Evolutionary conservation across 1,140 invertebrate species (phyloP), one percentile per base, ranked within the genome.

Genomic region (Zaprionus nigranus): DNA sequence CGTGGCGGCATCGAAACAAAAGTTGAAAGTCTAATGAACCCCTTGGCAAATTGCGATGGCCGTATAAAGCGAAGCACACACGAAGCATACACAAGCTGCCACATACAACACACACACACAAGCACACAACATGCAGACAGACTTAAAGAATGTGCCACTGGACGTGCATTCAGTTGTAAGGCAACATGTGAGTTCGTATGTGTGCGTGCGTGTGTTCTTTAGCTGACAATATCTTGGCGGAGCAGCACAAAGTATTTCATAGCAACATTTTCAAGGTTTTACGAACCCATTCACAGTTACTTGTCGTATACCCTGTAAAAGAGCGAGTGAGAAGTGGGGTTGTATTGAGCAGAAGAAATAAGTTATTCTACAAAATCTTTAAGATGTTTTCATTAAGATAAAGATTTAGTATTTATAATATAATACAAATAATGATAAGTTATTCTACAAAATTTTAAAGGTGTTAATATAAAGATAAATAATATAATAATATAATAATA

Each of bases 1-100:
- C 60, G 69, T 56, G 81, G 74, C 54, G 36, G 61, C 71, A 74
- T 38, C 26, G 60, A 74, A 61, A 74, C 71, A 74, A 74, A 74
- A 64, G 63, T 71, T 76, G 79, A 75, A 85, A 78, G 82, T 86
- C 79, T 85, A 86, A 86, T 85, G 82, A 86, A 85, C 82, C 82
- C 79, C 84, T 82, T 75, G 75, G 79, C 79, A 53, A 71, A 76
- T 60, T 65, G 69, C 69, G 57, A 60, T 71, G 70, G 60, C 57
- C 53, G 64, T 78, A 84, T 81, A 78, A 81, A 76, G 81, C 77
- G 43, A 26, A 63, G 62, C 54, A 49, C 34, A 36, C 56, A 81
- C 62, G 51, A 46, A 36, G 58, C 38, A 40, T 13, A 30, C 59
- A 66, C 34, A 61, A 22, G 36, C 22, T 34, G 3, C 13, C 43